phyloP scores from a whole-genome alignment of 1,140 invertebrate genomes.

The Drosophila orosa region DNA sequence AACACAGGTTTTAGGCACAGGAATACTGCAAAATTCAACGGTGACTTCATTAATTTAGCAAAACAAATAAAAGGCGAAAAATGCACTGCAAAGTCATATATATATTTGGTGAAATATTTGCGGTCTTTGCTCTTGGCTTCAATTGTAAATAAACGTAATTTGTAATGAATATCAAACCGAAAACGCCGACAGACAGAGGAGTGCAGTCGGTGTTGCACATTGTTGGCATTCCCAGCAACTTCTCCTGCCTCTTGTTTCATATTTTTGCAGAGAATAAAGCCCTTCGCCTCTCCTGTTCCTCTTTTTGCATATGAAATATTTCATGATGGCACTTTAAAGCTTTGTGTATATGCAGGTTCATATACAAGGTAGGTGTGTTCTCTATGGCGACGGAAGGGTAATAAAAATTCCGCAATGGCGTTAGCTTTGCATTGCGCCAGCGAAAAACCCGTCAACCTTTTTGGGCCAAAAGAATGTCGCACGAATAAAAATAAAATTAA shows the following conservation, averaged over 20 bases:
- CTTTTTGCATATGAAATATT: conserved; percentile 71
- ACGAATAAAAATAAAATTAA: conserved; percentile 75
- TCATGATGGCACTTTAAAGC: conserved; percentile 73
- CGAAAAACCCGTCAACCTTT: conserved; percentile 19
- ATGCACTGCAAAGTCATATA: conserved; percentile 11
- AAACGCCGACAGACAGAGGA: conserved; percentile 24
- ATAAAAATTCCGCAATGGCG: conserved; percentile 79
- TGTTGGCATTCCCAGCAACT: conserved; percentile 53
- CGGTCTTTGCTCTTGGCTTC: conserved; percentile 46
- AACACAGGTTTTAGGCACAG: neutral
- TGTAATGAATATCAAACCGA: conserved; percentile 67
- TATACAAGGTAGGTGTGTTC: conserved; percentile 37
- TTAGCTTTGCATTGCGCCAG: conserved; percentile 52
- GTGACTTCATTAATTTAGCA: conserved; percentile 26
- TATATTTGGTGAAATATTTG: conserved; percentile 42
- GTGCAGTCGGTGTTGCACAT: conserved; percentile 45
- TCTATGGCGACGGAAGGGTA: conserved; percentile 68
- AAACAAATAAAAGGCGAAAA: conserved; percentile 23
- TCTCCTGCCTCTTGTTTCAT: conserved; percentile 21
- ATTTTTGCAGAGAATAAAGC: conserved; percentile 7
- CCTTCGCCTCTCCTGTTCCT: conserved; percentile 4
- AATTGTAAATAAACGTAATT: conserved; percentile 74
- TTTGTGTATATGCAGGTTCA: conserved; percentile 41
- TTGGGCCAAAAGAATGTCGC: conserved; percentile 68
- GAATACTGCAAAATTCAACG: neutral